These are phyloP conservation scores for Tenthredo livida DNA, from an alignment of 2,888 invertebrate genomes.

Conservation along the genomic window DNA sequence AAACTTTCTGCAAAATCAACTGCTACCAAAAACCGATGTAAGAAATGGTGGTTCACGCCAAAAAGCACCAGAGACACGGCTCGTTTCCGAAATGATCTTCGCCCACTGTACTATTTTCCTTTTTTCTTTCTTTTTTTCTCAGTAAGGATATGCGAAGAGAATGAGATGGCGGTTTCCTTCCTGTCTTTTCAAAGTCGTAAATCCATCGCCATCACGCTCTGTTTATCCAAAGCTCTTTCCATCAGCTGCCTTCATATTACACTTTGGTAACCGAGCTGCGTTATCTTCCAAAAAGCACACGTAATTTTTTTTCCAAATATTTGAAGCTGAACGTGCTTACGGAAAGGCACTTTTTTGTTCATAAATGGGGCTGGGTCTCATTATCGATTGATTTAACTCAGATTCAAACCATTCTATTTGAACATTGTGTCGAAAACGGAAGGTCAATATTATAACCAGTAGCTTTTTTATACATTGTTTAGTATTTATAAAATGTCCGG, in stretches of 20 bases:
- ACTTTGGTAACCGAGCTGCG: neutral
- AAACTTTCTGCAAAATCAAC: neutral
- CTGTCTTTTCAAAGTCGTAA: neutral
- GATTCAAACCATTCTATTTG: neutral
- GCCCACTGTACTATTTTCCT: neutral
- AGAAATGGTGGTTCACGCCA: neutral
- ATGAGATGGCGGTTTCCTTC: neutral
- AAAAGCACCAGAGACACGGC: neutral
- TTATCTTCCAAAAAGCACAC: neutral
- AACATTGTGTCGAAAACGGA: too few relatives aligned
- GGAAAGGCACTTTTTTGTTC: neutral
- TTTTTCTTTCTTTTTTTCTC: neutral
- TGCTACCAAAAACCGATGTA: neutral
- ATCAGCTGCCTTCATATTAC: neutral
- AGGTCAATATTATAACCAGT: too few relatives aligned
- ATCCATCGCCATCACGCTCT: neutral
- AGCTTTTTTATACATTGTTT: too few relatives aligned
- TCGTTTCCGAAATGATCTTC: neutral
- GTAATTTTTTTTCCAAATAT: neutral
- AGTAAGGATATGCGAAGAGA: neutral
- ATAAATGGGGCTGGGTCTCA: neutral
- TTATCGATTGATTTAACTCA: neutral
- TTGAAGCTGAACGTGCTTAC: neutral
- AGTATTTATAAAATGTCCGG: too few relatives aligned
- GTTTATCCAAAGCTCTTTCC: neutral